Evolutionary conservation across 2,797 vertebrate genomes (phyloP), one percentile per base, ranked within the genome.

Genomic region (Mus caroli): DNA sequence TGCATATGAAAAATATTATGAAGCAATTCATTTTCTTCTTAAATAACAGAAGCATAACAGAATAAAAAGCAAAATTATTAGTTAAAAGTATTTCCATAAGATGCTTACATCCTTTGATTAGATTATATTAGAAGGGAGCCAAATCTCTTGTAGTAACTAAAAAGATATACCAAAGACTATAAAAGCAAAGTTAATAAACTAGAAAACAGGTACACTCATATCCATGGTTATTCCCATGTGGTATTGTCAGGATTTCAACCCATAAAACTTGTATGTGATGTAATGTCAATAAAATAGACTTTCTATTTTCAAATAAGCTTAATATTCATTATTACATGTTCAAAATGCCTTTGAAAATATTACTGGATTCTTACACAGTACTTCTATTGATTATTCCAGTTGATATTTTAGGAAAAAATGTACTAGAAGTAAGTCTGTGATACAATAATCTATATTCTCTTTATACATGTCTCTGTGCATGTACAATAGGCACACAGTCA

Each of bases 221-320:
- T 83, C n/a, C 4, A 24, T 26, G 15, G 5, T 76, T 64, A 91
- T 52, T 89, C 14, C 86, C 58, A 52, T 46, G 20, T 88, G 10
- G 31, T 56, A 75, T 50, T 83, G 22, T 85, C 73, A 93, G 90
- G 6, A 37, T 20, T 92, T 52, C 28, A 83, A 11, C 80, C 46
- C 10, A 13, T 64, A n/a, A 88, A 80, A 86, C 1, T 43, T 62
- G 28, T 54, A 71, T 40, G 76, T 54, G 19, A 50, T 31, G 10
- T 19, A 58, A 88, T 54, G 50, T 56, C 43, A 92, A 40, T 17
- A 73, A 84, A 17, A 46, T 54, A 64, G 7, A 34, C 28, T 67
- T 89, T 86, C 77, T 64, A 43, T n/a, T 71, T 88, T 76, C 26
- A 86, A 91, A 79, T 86, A 1, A 46, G 92, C 13, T 78, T 86